Base-by-base conservation (phyloP, 2,888 invertebrate species). In the Dioctria linearis region DNA sequence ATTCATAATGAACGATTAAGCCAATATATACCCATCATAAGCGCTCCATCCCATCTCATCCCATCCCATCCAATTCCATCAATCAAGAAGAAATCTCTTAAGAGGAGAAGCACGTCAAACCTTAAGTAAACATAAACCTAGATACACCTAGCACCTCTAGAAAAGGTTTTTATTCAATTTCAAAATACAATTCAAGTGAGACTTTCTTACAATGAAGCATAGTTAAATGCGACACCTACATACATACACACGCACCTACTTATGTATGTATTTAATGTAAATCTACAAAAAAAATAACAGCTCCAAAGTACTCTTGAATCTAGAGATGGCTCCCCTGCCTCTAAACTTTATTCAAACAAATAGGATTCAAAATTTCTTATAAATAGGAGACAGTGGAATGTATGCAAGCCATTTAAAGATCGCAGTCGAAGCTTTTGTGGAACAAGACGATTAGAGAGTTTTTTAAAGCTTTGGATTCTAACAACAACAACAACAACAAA, bases 371-470 rank as follows among this genome's bases (percentile, higher is more conserved):
- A 54, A 3, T 54, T 46, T 54, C 37, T 65, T 65, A 65, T 65
- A 65, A 65, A 65, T 65, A 65, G 65, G 11, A n/a, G 65, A 25
- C 8, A 8, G 39, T 40, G 65, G 65, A 65, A 65, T 25, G n/a
- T 40, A 9, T 40, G 4, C 4, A 25, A 65, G 42, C 42, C 65
- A 65, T 65, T 65, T 40, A 40, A 40, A 65, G 40, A 40, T 65
- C n/a, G 65, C 42, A 11, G 9, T 40, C 42, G 65, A 40, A 65
- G 65, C 40, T 65, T 65, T 11, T 40, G 54, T n/a, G n/a, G 11
- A 54, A 11, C 11, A 54, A 54, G 54, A 54, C 54, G 4, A 54
- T 2, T 11, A 46, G 49, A 46, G 54, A 54, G 54, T n/a, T 54
- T 54, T 3, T 25, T 25, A 25, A 25, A 25, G 25, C 25, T 25